Evolutionary conservation across 2,113 vertebrate genomes (phyloP).

Genomic region (Mesocricetus auratus): DNA sequence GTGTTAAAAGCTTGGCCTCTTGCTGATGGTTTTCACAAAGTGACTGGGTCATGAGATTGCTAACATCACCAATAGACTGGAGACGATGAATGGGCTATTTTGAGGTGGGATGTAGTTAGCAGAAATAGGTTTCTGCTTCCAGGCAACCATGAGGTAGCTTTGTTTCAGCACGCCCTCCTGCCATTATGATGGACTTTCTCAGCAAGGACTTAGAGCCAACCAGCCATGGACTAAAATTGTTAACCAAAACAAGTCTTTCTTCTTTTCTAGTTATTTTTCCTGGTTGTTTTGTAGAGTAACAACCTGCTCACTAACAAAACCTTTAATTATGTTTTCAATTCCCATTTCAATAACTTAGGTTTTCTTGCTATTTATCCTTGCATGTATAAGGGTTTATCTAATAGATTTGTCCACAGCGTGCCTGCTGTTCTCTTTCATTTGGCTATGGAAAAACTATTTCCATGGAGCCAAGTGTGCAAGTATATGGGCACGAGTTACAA

Average conservation of each 20-base stretch:
- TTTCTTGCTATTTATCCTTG: slow-evolving; percentile 31
- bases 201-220: background rate
- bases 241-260: background rate
- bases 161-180: background rate
- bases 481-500: slow-evolving; percentile 1
- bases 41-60: background rate
- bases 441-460: slow-evolving; percentile 60
- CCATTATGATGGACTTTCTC: background rate
- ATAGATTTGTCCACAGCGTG: background rate
- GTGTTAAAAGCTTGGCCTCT: background rate
- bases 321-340: slow-evolving; percentile 14
- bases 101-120: background rate
- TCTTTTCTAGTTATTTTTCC: background rate
- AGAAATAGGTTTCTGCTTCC: background rate
- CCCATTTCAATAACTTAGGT: slow-evolving; percentile 6
- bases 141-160: background rate
- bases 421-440: slow-evolving; percentile 18
- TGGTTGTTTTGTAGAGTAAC: background rate
- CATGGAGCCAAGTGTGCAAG: slow-evolving; percentile 48
- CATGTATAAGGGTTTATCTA: background rate
- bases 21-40: background rate
- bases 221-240: background rate
- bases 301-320: background rate
- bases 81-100: background rate
- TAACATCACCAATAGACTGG: background rate